Conservation (phyloP, 2,797 vertebrate species). For the Buceros bicornis region DNA sequence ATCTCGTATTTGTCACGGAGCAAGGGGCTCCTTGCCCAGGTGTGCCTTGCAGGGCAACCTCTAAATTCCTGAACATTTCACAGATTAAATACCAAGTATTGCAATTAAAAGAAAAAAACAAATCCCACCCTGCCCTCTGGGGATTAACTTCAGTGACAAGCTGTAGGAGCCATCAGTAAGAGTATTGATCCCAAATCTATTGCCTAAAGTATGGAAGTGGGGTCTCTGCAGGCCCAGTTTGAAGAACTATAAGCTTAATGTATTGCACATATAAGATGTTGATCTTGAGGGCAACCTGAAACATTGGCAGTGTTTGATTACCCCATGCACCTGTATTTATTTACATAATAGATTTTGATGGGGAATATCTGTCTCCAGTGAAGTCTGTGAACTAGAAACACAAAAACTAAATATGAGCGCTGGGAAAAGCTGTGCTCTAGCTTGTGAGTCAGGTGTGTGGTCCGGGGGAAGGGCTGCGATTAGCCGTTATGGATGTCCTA, state of each 20-base stretch:
- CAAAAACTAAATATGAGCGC: constrained; percentile 47
- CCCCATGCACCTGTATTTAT: background rate
- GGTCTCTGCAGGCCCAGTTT: background rate
- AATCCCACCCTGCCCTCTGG: background rate
- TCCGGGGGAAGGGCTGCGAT: constrained; percentile 19
- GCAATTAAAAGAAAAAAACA: background rate
- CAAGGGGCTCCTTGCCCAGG: background rate
- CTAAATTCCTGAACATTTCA: background rate
- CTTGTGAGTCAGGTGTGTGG: constrained; percentile 20
- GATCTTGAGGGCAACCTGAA: background rate
- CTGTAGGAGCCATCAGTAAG: background rate
- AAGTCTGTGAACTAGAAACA: constrained; percentile 50
- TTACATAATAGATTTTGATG: constrained; percentile 69
- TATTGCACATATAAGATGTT: background rate
- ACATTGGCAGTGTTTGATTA: constrained; percentile 19
- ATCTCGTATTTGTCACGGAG: fast-evolving
- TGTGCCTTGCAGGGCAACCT: background rate
- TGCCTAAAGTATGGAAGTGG: background rate
- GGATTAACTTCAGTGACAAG: background rate
- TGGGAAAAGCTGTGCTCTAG: constrained; percentile 40
- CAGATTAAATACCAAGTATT: background rate
- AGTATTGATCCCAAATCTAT: background rate
- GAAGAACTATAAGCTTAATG: background rate
- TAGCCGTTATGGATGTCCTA: constrained; percentile 27
- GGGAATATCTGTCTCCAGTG: constrained; percentile 36